Conservation (phyloP, 1,140 invertebrate species). For the Drosophila lacteicornis region DNA sequence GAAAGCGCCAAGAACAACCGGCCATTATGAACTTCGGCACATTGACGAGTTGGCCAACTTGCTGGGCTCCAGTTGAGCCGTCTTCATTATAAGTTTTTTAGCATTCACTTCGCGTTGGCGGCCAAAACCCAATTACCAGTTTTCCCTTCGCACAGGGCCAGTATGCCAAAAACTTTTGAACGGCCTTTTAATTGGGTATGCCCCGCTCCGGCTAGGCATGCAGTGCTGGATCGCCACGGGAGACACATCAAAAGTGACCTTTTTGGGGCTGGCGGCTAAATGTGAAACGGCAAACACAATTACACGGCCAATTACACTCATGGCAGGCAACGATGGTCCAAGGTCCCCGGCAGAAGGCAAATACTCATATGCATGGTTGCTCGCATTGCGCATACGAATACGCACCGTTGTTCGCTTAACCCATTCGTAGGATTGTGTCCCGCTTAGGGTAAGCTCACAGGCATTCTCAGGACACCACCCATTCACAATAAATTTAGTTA, state of each 20-base stretch:
- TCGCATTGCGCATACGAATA: slow-evolving; percentile 31
- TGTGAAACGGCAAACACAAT: slow-evolving; percentile 63
- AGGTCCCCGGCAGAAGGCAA: slow-evolving; percentile 3
- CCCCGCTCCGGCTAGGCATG: slow-evolving; percentile 13
- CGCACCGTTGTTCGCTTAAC: too few species aligned
- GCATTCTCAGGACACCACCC: too few species aligned
- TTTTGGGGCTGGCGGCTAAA: slow-evolving; percentile 42
- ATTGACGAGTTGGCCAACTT: slow-evolving; percentile 85
- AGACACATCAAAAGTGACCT: slow-evolving; percentile 55
- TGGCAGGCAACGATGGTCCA: slow-evolving; percentile 13
- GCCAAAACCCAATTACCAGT: slow-evolving; percentile 66
- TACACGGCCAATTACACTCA: slow-evolving; percentile 66
- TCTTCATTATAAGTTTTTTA: slow-evolving; percentile 49
- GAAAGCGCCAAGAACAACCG: slow-evolving; percentile 46
- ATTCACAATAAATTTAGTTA: too few species aligned
- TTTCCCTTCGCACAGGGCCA: slow-evolving; percentile 21
- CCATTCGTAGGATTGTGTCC: neutral
- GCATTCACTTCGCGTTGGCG: slow-evolving; percentile 54
- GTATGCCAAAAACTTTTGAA: slow-evolving; percentile 39
- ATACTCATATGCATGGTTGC: slow-evolving; percentile 44
- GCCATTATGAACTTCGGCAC: slow-evolving; percentile 69
- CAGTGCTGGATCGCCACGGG: slow-evolving; percentile 37
- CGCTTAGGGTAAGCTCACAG: too few species aligned
- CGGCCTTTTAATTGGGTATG: slow-evolving; percentile 58
- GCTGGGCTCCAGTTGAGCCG: slow-evolving; percentile 84